These are phyloP conservation scores for Diploptera punctata DNA, from an alignment of 2,888 invertebrate genomes.

Conservation along the genomic window DNA sequence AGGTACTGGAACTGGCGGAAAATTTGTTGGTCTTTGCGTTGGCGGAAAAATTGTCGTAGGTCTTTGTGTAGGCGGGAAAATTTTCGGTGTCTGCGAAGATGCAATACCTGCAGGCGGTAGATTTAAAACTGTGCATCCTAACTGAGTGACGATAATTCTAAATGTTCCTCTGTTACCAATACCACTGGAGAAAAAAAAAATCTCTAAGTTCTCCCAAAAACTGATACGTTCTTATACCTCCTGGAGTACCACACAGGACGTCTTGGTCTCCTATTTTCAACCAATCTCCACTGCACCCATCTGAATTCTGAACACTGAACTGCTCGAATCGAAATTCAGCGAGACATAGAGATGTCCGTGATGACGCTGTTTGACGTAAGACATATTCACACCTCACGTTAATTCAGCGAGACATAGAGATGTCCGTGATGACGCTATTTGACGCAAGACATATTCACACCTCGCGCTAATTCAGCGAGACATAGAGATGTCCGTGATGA, in stretches of 20 bases:
- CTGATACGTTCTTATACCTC: slow-evolving; percentile 57
- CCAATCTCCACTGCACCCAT: slow-evolving; percentile 60
- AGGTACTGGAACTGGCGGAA: neutral
- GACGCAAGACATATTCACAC: no score
- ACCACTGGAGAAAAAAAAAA: slow-evolving; percentile 57
- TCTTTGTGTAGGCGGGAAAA: neutral
- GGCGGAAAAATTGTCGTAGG: no score
- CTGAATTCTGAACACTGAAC: slow-evolving; percentile 59
- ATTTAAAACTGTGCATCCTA: neutral
- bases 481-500: no score
- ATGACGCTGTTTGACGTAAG: slow-evolving; percentile 55
- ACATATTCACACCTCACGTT: slow-evolving; percentile 59
- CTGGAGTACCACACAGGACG: slow-evolving; percentile 59
- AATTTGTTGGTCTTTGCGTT: no score
- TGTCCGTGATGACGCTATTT: no score
- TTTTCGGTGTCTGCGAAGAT: neutral
- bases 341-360: slow-evolving; percentile 57
- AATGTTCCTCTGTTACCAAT: slow-evolving; percentile 55
- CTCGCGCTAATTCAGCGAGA: no score
- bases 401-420: no score
- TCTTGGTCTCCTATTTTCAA: slow-evolving; percentile 59
- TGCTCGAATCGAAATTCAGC: slow-evolving; percentile 64
- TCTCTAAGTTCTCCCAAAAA: slow-evolving; percentile 58
- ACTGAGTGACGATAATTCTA: slow-evolving; percentile 45
- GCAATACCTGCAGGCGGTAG: neutral